Evolutionary conservation across 1,140 invertebrate species (phyloP).

Genomic region (Alviniconcha marisindica): DNA sequence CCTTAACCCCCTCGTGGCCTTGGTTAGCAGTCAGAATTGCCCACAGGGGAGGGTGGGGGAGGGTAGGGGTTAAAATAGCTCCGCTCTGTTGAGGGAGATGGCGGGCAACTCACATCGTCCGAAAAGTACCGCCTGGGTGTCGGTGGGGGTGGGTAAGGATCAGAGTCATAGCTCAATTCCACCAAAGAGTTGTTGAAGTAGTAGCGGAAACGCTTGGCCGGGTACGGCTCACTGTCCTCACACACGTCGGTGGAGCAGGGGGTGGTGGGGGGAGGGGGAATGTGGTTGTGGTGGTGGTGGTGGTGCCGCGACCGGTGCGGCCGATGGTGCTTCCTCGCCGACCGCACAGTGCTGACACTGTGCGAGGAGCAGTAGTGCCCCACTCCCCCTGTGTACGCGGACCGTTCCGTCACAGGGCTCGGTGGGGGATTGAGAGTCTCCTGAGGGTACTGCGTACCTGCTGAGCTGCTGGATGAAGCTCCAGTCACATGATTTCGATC

Average conservation of each 20-base stretch:
- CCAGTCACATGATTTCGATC: conserved; percentile 89
- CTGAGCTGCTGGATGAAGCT: conserved; percentile 84
- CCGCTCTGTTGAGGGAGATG: conserved; percentile 84
- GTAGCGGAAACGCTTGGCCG: conserved; percentile 52
- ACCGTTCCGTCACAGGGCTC: conserved; percentile 85
- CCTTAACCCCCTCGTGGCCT: conserved; percentile 6
- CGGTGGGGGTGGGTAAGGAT: conserved; percentile 88
- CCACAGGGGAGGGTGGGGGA: conserved; percentile 82
- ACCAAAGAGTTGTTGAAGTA: conserved; percentile 64
- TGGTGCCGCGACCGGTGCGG: conserved; percentile 68
- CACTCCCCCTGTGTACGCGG: conserved; percentile 69
- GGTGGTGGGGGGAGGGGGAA: conserved; percentile 94
- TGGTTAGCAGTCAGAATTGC: conserved; percentile 71
- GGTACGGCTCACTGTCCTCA: conserved; percentile 82
- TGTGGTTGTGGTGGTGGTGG: conserved; percentile 85
- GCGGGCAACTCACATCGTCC: conserved; percentile 84
- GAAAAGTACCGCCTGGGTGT: conserved; percentile 84
- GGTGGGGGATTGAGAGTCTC: conserved; percentile 93
- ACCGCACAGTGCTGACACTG: conserved; percentile 71
- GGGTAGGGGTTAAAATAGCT: conserved; percentile 84
- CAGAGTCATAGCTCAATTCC: conserved; percentile 81
- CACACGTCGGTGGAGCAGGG: conserved; percentile 96
- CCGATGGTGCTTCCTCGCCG: conserved; percentile 52
- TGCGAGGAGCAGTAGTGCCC: conserved; percentile 68
- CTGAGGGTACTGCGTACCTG: conserved; percentile 82